phyloP scores from a whole-genome alignment of 2,797 vertebrate genomes.

The Moxostoma hubbsi region DNA sequence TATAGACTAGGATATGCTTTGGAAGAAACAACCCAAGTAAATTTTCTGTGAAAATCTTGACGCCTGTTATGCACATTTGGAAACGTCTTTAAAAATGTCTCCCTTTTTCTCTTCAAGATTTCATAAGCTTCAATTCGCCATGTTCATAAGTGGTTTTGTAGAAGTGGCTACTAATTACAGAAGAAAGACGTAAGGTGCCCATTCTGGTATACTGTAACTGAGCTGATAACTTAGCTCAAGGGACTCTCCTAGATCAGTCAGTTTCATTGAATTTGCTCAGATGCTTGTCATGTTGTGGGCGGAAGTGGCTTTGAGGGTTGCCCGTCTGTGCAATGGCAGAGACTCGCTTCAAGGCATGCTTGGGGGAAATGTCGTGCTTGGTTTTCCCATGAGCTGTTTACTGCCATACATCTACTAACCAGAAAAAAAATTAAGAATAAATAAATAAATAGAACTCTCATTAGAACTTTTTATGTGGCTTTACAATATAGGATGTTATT shows the following conservation, averaged over 20 bases:
- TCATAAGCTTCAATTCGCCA: no score
- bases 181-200: background rate
- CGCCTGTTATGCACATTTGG: no score
- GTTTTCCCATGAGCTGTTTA: conserved; percentile 16
- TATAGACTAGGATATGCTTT: no score
- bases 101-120: no score
- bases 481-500: background rate
- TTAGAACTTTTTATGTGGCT: background rate
- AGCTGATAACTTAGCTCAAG: conserved; percentile 3
- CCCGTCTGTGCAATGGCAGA: conserved; percentile 8
- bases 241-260: conserved; percentile 8
- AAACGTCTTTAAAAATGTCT: no score
- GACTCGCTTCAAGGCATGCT: conserved; percentile 8
- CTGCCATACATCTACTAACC: background rate
- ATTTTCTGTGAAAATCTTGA: no score
- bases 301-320: background rate
- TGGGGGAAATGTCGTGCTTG: background rate
- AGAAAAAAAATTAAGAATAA: background rate
- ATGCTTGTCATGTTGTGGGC: background rate
- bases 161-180: background rate
- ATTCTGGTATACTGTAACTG: background rate
- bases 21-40: no score
- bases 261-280: conserved; percentile 20
- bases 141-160: background rate
- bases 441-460: background rate